Conservation (phyloP, 1,140 invertebrate species). For the Bombus superbus region DNA sequence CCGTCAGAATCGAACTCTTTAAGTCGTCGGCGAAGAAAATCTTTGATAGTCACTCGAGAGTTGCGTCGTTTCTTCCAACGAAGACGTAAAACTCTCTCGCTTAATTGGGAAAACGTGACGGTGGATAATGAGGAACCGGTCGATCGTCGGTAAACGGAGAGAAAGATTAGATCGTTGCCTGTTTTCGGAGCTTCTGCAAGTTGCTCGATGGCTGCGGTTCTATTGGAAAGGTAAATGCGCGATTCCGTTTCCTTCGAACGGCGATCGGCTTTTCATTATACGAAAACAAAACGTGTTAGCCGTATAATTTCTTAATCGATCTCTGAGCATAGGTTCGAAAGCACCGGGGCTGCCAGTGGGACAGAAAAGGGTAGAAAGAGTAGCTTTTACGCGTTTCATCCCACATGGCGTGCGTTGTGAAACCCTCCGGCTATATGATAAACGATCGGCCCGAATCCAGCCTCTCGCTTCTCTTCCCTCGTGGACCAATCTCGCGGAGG, state of each 20-base stretch:
- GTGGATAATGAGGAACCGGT: slow-evolving; percentile 65
- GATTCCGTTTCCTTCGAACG: slow-evolving; percentile 3
- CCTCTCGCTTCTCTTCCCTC: slow-evolving; percentile 48
- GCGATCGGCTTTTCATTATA: slow-evolving; percentile 8
- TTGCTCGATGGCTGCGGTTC: slow-evolving; percentile 27
- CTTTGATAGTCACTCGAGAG: slow-evolving; percentile 37
- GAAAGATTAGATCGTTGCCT: slow-evolving; percentile 34
- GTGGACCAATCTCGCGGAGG: slow-evolving; percentile 56
- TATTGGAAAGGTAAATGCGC: neutral
- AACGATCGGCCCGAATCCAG: slow-evolving; percentile 66
- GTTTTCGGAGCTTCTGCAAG: neutral
- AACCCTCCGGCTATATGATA: slow-evolving; percentile 72
- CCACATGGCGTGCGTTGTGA: slow-evolving; percentile 38
- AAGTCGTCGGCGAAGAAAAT: slow-evolving; percentile 16
- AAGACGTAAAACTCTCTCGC: slow-evolving; percentile 53
- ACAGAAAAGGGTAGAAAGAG: neutral
- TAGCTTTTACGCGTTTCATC: slow-evolving; percentile 49
- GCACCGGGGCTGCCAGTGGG: neutral
- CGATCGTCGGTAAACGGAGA: slow-evolving; percentile 49
- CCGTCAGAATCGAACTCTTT: slow-evolving; percentile 49
- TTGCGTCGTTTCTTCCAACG: slow-evolving; percentile 53
- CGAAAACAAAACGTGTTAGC: neutral
- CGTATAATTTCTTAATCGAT: slow-evolving; percentile 3
- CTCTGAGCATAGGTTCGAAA: neutral
- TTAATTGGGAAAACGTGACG: slow-evolving; percentile 72